phyloP scores from a whole-genome alignment of 2,113 vertebrate genomes.

The Anser brachyrhynchus region DNA sequence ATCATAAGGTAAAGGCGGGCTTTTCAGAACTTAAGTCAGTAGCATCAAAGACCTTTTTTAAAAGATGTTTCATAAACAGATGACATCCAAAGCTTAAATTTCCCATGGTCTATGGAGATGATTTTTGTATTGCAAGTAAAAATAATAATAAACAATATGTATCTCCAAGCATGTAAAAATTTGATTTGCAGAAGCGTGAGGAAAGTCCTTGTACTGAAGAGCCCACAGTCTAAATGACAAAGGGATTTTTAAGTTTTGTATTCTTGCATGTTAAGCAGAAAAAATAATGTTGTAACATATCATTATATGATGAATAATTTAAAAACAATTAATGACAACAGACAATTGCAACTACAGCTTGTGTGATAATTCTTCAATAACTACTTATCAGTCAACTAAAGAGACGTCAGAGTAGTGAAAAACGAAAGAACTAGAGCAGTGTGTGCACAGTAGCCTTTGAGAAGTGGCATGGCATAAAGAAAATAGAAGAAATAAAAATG shows the following conservation, averaged over 20 bases:
- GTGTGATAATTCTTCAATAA: neutral
- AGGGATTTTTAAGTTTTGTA: neutral
- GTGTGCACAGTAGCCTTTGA: neutral
- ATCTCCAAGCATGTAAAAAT: neutral
- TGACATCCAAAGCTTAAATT: neutral
- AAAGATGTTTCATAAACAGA: neutral
- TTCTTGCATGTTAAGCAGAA: neutral
- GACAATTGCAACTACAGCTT: neutral
- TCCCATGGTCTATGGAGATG: neutral
- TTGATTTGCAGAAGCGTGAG: neutral
- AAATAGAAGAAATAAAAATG: conserved; percentile 27
- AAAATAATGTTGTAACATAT: neutral
- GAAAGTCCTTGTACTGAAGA: neutral
- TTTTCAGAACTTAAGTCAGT: neutral
- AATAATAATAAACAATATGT: neutral
- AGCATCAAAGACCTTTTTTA: neutral
- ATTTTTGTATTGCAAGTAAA: neutral
- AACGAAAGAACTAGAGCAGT: neutral
- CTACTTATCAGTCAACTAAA: neutral
- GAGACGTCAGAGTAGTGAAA: neutral
- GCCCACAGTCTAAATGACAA: neutral
- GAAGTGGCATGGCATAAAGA: neutral
- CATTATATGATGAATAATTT: neutral
- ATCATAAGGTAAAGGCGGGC: neutral
- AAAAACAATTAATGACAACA: neutral